Percentiles rank a stretch among this genome's conserved stretches.
Conservation (phyloP, 2,113 vertebrate species). For the Brachyistius frenatus region DNA sequence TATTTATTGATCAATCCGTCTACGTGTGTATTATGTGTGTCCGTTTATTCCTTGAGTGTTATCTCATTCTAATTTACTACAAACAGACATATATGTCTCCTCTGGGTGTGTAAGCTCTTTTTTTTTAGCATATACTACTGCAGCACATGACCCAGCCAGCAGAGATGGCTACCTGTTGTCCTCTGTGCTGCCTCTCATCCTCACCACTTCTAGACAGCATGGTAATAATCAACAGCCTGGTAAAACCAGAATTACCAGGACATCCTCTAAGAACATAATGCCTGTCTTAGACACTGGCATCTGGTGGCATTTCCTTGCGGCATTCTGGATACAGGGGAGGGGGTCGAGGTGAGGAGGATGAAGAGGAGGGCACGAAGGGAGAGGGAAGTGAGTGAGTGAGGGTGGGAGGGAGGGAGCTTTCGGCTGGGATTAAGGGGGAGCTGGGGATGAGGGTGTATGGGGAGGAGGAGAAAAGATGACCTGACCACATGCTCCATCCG, state of each 20-base stretch:
- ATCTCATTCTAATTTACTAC: slow-evolving; percentile 10
- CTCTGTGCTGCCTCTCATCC: slow-evolving; percentile 15
- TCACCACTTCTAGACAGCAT: slow-evolving; percentile 42
- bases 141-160: slow-evolving; percentile 41
- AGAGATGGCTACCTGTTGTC: slow-evolving; percentile 68
- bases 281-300: slow-evolving; percentile 87
- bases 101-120: slow-evolving; percentile 48
- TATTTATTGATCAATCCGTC: neutral
- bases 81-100: slow-evolving; percentile 48
- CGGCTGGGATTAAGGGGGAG: slow-evolving; percentile 83
- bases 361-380: slow-evolving; percentile 24
- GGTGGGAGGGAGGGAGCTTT: slow-evolving; percentile 57
- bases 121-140: slow-evolving; percentile 65
- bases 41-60: slow-evolving; percentile 12
- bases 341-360: slow-evolving; percentile 61
- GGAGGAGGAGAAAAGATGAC: slow-evolving; percentile 79
- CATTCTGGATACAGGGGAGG: slow-evolving; percentile 75
- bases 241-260: slow-evolving; percentile 78
- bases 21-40: neutral
- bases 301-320: slow-evolving; percentile 85
- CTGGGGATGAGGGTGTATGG: slow-evolving; percentile 68
- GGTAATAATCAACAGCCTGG: slow-evolving; percentile 67
- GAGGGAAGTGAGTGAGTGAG: neutral
- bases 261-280: slow-evolving; percentile 88
- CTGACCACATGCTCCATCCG: slow-evolving; percentile 84